Percentiles rank a stretch among this genome's conserved stretches.
These are phyloP conservation scores for Argyresthia goedartella DNA, from an alignment of 2,888 invertebrate genomes.

Conservation along the genomic window DNA sequence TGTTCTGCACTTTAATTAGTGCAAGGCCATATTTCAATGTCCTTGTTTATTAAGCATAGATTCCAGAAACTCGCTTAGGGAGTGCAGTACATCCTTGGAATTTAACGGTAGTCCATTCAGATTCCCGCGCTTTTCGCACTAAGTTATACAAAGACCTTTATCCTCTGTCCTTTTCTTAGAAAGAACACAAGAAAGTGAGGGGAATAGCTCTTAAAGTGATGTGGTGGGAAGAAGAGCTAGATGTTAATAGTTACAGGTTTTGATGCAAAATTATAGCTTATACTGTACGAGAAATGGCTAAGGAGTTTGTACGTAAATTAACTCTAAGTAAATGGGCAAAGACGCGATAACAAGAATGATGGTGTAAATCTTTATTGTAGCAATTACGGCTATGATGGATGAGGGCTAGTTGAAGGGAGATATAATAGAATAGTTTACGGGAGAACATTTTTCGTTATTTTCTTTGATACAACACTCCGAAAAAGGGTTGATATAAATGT, in stretches of 20 bases:
- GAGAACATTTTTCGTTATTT: too few relatives aligned
- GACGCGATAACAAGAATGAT: background rate
- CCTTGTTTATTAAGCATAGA: slow-evolving; percentile 7
- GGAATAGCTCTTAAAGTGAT: background rate
- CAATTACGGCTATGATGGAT: background rate
- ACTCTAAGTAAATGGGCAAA: background rate
- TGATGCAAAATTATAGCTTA: slow-evolving; percentile 38
- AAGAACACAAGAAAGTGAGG: background rate
- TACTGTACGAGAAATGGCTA: slow-evolving; percentile 18
- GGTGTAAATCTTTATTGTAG: background rate
- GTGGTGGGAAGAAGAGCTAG: slow-evolving; percentile 17
- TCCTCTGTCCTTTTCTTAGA: background rate
- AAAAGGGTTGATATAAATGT: too few relatives aligned
- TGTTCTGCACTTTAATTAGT: too few relatives aligned
- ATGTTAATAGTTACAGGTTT: slow-evolving; percentile 59
- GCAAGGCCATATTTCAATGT: slow-evolving; percentile 2
- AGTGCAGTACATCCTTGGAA: slow-evolving; percentile 42
- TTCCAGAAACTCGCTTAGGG: slow-evolving; percentile 7
- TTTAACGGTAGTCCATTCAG: slow-evolving; percentile 37
- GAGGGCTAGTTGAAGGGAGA: background rate
- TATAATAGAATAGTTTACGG: background rate
- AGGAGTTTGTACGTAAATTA: slow-evolving; percentile 1
- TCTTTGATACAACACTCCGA: too few relatives aligned
- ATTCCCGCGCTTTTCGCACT: background rate
- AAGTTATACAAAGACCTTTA: background rate